phyloP scores from a whole-genome alignment of 1,140 invertebrate genomes.

The Macrocentrus cingulum region DNA sequence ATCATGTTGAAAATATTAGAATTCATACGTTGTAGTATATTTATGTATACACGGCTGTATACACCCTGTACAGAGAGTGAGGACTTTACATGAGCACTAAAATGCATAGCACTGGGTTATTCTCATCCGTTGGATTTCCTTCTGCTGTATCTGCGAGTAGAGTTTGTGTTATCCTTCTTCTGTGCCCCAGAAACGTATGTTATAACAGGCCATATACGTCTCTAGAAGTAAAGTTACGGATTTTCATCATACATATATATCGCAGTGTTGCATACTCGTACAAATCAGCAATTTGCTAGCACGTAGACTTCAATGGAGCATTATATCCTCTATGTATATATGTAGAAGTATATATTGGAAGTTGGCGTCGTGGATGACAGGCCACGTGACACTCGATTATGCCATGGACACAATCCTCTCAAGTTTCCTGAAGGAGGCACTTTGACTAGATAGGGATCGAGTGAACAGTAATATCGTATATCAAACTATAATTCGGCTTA shows the following conservation, averaged over 20 bases:
- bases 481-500: conserved; percentile 12
- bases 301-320: not conserved
- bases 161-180: conserved; percentile 2
- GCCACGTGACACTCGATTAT: conserved; percentile 42
- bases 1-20: no score
- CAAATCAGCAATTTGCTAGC: not conserved
- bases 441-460: not conserved
- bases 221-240: not conserved
- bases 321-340: not conserved
- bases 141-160: not conserved
- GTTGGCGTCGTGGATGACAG: conserved; percentile 35
- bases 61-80: conserved; percentile 9
- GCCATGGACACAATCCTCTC: conserved; percentile 36
- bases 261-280: no score
- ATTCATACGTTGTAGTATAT: no score
- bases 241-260: no score
- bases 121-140: not conserved
- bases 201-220: not conserved
- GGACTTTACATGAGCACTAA: conserved; percentile 40
- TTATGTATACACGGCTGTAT: no score
- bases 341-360: not conserved
- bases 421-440: conserved; percentile 24
- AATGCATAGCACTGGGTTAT: conserved; percentile 27
- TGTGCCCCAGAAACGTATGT: not conserved
- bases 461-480: conserved; percentile 11